Percentiles rank a stretch among this genome's conserved stretches.
These are phyloP conservation scores for Lymantria monacha DNA, from an alignment of 2,888 invertebrate species.

Conservation along the genomic window DNA sequence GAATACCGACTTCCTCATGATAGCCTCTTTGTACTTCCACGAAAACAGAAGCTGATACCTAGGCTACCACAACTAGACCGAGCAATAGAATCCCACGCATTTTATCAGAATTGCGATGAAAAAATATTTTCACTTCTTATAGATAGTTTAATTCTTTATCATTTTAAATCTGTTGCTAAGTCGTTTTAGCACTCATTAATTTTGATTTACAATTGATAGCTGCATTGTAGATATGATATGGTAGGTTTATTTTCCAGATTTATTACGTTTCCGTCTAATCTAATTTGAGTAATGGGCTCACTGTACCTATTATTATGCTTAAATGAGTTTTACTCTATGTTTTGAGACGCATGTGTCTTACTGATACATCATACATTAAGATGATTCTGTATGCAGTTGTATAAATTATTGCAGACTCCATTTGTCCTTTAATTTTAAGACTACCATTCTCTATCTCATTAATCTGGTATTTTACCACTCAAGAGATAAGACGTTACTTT, in stretches of 20 bases:
- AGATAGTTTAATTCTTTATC: neutral
- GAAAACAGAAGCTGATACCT: constrained; percentile 10
- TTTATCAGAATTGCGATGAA: neutral
- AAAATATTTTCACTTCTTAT: neutral
- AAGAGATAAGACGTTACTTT: too few relatives aligned
- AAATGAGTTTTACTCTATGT: too few relatives aligned
- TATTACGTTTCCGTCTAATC: too few relatives aligned
- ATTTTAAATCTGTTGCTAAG: neutral
- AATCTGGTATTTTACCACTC: too few relatives aligned
- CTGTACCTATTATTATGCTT: too few relatives aligned
- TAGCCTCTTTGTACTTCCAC: constrained; percentile 33
- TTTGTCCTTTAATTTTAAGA: too few relatives aligned
- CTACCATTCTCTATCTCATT: too few relatives aligned
- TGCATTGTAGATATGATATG: neutral
- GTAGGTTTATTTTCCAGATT: neutral
- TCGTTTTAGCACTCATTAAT: neutral
- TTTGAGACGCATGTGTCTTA: too few relatives aligned
- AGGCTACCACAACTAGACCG: constrained; percentile 12
- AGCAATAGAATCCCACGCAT: constrained; percentile 16
- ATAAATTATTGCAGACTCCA: too few relatives aligned
- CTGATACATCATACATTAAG: too few relatives aligned
- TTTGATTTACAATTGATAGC: neutral
- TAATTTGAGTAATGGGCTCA: too few relatives aligned
- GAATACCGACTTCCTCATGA: constrained; percentile 54
- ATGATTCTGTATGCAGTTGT: too few relatives aligned